These are phyloP conservation scores for Neodon shergylaensis DNA, from an alignment of 2,113 vertebrate genomes.

Conservation along the genomic window DNA sequence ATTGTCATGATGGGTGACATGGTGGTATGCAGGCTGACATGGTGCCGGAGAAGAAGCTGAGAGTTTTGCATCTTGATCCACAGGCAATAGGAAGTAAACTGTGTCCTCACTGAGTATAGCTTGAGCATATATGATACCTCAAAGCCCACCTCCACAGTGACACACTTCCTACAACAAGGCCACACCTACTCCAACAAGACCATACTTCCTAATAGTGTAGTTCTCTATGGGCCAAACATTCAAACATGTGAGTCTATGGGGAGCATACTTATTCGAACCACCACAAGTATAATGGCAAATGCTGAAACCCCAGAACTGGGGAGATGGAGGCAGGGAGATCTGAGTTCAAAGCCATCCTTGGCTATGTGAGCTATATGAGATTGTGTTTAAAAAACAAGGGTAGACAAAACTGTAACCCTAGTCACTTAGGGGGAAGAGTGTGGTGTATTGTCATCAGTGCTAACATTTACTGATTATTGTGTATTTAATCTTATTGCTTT, in stretches of 20 bases:
- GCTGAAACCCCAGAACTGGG: background rate
- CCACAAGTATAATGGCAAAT: background rate
- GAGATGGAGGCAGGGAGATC: background rate
- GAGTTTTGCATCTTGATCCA: background rate
- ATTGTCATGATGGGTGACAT: background rate
- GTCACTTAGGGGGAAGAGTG: background rate
- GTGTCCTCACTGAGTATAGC: too few species aligned
- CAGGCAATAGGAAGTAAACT: background rate
- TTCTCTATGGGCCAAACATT: too few species aligned
- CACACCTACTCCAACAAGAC: too few species aligned
- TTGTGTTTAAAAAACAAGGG: background rate
- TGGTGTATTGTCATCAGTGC: background rate
- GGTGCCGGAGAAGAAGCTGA: background rate
- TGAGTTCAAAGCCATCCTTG: background rate
- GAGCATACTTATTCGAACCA: too few species aligned
- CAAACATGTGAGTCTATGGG: too few species aligned
- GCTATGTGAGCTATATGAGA: background rate
- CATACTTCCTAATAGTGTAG: too few species aligned
- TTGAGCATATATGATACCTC: too few species aligned
- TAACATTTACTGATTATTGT: background rate
- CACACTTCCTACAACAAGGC: too few species aligned
- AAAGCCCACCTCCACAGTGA: too few species aligned
- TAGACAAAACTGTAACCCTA: background rate
- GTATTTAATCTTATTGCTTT: background rate
- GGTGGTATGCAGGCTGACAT: background rate